Conservation (phyloP, 2,113 vertebrate genomes). For the Globicephala melas region DNA sequence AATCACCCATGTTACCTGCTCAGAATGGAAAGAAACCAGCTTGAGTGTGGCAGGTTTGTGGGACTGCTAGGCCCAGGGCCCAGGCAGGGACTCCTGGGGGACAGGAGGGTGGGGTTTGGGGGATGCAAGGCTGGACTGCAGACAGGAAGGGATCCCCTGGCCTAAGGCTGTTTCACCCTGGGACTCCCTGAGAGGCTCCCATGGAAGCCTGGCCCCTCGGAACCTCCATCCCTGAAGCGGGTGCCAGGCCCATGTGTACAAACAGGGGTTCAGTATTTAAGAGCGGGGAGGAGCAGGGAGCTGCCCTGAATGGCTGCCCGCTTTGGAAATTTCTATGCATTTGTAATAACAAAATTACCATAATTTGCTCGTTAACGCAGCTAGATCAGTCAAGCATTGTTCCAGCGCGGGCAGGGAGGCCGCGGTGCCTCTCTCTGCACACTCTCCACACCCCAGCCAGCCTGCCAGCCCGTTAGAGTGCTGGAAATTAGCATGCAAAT, state of each 20-base stretch:
- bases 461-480: slow-evolving; percentile 85
- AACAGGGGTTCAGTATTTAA: slow-evolving; percentile 81
- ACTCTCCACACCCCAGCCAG: slow-evolving; percentile 72
- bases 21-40: not conserved
- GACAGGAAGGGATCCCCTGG: not conserved
- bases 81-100: not conserved
- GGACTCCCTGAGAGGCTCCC: not conserved
- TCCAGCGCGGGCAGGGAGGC: slow-evolving; percentile 81
- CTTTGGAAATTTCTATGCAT: slow-evolving; percentile 91
- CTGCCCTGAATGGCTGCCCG: slow-evolving; percentile 84
- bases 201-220: not conserved
- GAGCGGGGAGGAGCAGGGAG: slow-evolving; percentile 81
- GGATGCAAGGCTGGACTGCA: not conserved
- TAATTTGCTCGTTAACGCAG: slow-evolving; percentile 90
- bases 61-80: not conserved
- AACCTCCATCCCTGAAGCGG: not conserved
- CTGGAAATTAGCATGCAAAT: slow-evolving; percentile 91
- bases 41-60: not conserved
- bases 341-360: slow-evolving; percentile 93
- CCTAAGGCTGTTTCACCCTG: not conserved
- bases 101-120: not conserved
- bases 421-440: slow-evolving; percentile 74
- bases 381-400: slow-evolving; percentile 92
- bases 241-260: slow-evolving; percentile 73
- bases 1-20: not conserved